Evolutionary conservation across 92 coral and sea anemone genomes (phyloP).

Genomic region (Palythoa grandis): DNA sequence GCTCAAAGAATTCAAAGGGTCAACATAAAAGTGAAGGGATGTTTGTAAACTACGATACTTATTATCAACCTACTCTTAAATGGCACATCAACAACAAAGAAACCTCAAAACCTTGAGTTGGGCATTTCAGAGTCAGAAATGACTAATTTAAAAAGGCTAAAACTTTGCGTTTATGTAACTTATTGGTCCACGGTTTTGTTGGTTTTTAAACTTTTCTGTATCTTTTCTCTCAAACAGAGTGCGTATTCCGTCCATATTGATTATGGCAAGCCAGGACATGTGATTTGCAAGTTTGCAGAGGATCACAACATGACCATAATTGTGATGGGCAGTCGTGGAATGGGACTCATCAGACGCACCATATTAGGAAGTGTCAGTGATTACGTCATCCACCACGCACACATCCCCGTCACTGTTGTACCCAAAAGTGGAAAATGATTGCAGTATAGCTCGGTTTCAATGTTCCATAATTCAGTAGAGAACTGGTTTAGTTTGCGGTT

Average conservation of each 20-base stretch:
- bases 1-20: too few relatives aligned
- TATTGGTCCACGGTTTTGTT: neutral
- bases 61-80: too few relatives aligned
- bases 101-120: too few relatives aligned
- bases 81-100: too few relatives aligned
- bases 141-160: too few relatives aligned
- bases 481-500: too few relatives aligned
- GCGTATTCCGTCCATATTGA: neutral
- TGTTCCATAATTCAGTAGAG: too few relatives aligned
- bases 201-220: neutral
- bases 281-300: slow-evolving; percentile 4
- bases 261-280: neutral
- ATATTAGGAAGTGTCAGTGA: slow-evolving; percentile 36
- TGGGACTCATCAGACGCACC: slow-evolving; percentile 11
- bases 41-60: too few relatives aligned
- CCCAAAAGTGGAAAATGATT: neutral
- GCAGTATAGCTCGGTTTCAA: too few relatives aligned
- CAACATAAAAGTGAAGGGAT: too few relatives aligned
- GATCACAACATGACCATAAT: neutral
- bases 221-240: neutral
- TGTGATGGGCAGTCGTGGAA: slow-evolving; percentile 26
- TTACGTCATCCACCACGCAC: slow-evolving; percentile 19
- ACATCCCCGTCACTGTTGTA: slow-evolving; percentile 6
- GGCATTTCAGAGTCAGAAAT: too few relatives aligned
- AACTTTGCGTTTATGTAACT: too few relatives aligned